Percentiles rank a stretch among this genome's conserved stretches.
These are phyloP conservation scores for Sula dactylatra DNA, from an alignment of 2,113 vertebrate species.

Conservation along the genomic window DNA sequence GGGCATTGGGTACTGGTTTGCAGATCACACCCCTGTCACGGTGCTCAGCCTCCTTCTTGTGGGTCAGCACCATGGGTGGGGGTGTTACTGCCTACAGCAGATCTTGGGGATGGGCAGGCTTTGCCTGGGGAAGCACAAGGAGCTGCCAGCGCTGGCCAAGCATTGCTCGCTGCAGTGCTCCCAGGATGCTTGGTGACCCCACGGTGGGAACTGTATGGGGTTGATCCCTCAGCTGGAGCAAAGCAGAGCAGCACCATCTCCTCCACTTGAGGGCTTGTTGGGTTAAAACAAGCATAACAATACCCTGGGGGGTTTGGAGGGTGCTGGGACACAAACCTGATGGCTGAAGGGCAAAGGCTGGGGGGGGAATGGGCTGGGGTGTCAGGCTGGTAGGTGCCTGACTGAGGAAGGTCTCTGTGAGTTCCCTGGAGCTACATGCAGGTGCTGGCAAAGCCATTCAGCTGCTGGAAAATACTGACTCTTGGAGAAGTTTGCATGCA, in stretches of 20 bases:
- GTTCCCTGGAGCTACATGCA: background rate
- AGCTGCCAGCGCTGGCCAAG: background rate
- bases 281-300: background rate
- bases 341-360: background rate
- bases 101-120: background rate
- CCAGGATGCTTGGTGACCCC: background rate
- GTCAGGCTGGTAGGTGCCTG: background rate
- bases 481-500: background rate
- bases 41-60: background rate
- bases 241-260: background rate
- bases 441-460: background rate
- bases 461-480: background rate
- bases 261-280: background rate
- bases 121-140: background rate
- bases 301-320: background rate
- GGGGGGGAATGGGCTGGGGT: too few relatives aligned
- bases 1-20: accelerated
- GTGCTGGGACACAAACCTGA: background rate
- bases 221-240: background rate
- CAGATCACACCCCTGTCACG: accelerated
- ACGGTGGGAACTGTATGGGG: accelerated
- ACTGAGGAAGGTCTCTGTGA: background rate
- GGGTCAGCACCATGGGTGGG: background rate
- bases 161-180: accelerated
- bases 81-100: too few relatives aligned